Evolutionary conservation across 2,888 invertebrate species (phyloP).

Genomic region (Tanypteryx hageni): DNA sequence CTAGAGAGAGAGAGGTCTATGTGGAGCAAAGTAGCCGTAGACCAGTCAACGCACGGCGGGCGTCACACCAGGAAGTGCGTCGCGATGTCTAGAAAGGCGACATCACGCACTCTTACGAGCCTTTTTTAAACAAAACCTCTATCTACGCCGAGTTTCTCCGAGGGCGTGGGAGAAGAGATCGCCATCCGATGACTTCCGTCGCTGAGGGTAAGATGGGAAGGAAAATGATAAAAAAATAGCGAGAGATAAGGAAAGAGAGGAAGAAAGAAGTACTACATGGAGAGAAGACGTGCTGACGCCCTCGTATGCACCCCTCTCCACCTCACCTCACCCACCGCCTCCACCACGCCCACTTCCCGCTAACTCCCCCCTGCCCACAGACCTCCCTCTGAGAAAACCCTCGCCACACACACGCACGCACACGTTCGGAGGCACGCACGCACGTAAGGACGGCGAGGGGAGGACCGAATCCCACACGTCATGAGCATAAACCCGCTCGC

Average conservation of each 20-base stretch:
- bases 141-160: slow-evolving; percentile 16
- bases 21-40: not conserved
- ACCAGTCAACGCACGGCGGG: not conserved
- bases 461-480: not conserved
- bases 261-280: too few relatives aligned
- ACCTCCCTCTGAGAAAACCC: not conserved
- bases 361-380: not conserved
- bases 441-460: not conserved
- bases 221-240: not conserved
- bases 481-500: not conserved
- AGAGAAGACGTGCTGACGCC: not conserved
- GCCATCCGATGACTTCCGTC: not conserved
- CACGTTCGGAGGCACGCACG: not conserved
- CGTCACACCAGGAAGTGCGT: slow-evolving; percentile 12
- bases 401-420: not conserved
- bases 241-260: not conserved
- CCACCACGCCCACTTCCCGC: not conserved
- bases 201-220: not conserved
- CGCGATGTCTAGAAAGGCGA: not conserved
- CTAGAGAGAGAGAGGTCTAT: not conserved
- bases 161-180: not conserved
- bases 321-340: not conserved
- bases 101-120: not conserved
- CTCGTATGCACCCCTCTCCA: not conserved
- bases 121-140: slow-evolving; percentile 10